These are phyloP conservation scores for Gallirallus australis DNA, from an alignment of 2,797 vertebrate genomes.

Conservation along the genomic window DNA sequence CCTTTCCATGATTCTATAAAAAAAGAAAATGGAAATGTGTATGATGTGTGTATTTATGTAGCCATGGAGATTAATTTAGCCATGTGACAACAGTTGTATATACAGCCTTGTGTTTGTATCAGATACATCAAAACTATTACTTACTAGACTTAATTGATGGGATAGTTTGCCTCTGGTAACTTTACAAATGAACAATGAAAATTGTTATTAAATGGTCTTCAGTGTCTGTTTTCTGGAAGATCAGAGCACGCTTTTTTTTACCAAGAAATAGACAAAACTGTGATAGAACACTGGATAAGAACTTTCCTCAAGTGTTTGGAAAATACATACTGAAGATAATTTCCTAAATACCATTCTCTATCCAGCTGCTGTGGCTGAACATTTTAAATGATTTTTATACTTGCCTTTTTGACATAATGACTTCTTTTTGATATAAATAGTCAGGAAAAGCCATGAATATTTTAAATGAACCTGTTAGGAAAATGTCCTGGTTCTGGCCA, in stretches of 20 bases:
- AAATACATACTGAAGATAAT: not conserved
- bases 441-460: not conserved
- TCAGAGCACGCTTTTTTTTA: not conserved
- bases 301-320: not conserved
- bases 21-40: not conserved
- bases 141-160: not conserved
- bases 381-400: not conserved
- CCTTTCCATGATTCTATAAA: not conserved
- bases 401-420: not conserved
- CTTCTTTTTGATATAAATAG: not conserved
- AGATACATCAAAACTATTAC: not conserved
- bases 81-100: not conserved
- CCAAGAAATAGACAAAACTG: not conserved
- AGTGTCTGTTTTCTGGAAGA: not conserved
- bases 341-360: not conserved
- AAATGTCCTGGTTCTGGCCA: not conserved
- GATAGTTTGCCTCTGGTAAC: not conserved
- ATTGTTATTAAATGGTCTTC: not conserved
- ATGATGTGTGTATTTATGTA: not conserved
- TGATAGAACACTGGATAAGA: not conserved
- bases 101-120: not conserved
- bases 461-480: not conserved
- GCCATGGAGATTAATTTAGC: not conserved
- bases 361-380: not conserved
- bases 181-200: not conserved